A percentile compares a stretch with the other conserved stretches of the same genome.
Evolutionary conservation across 2,113 vertebrate species (phyloP).

Genomic region (Heterotilapia buettikoferi): DNA sequence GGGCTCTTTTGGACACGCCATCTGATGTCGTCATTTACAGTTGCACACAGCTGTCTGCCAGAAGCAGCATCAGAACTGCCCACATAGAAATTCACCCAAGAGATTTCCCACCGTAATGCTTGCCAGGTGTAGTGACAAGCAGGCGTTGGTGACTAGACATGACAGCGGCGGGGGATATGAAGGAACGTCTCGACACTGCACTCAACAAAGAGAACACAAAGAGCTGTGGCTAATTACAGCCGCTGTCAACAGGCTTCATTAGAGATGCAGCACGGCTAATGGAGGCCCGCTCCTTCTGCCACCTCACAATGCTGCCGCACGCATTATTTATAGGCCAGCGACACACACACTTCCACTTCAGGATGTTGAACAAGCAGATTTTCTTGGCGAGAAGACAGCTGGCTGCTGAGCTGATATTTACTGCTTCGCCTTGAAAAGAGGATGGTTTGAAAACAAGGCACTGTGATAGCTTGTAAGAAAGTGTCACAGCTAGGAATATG

Average conservation of each 20-base stretch:
- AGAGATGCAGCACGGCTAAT: conserved; percentile 25
- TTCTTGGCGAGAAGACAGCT: background rate
- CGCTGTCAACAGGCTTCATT: conserved; percentile 47
- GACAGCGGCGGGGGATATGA: conserved; percentile 24
- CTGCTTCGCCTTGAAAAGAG: background rate
- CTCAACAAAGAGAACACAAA: conserved; percentile 49
- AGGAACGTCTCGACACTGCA: conserved; percentile 17
- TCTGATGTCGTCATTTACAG: background rate
- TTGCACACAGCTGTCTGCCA: background rate
- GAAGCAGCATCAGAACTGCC: background rate
- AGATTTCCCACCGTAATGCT: background rate
- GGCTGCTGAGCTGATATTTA: background rate
- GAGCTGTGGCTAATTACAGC: conserved; percentile 52
- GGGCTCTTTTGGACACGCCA: background rate
- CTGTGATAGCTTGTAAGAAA: background rate
- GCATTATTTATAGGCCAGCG: conserved; percentile 4
- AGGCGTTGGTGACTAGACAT: background rate
- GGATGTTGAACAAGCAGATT: background rate
- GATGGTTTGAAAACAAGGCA: background rate
- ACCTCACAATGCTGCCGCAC: conserved; percentile 2
- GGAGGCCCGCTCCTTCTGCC: conserved; percentile 28
- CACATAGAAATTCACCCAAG: background rate
- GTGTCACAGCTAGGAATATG: background rate
- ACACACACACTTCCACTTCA: background rate
- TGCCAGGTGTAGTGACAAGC: conserved; percentile 27